Base-by-base conservation (phyloP, 2,113 vertebrate genomes). In the Mastomys natalensis region DNA sequence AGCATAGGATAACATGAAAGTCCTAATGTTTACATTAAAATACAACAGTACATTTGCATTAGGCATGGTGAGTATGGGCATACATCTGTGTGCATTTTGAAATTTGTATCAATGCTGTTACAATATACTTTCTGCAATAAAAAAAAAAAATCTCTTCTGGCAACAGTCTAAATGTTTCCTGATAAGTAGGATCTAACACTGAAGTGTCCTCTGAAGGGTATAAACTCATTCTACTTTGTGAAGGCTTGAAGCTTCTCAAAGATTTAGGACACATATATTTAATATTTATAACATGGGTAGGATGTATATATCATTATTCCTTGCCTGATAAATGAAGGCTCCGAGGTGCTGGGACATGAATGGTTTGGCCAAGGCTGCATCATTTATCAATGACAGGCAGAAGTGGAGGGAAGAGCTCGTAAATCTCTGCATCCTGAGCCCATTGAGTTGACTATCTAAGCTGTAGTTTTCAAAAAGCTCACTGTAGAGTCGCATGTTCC, bases 241-340 rank as follows among this genome's bases (percentile, higher is more conserved):
- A 97, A 93, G 55, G 62, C 89, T 96, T 89, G 62, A 94, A 87
- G 43, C 74, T 84, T 81, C 92, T 94, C 72, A 53, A 92, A 97
- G 92, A 93, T 95, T 93, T 94, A 77, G n/a, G 73, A 66, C 88
- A 86, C 72, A 93, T 55, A 62, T 89, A 85, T 81, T 70, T 72
- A 96, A 96, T 97, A 97, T 95, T 96, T 97, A 97, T 95, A 87
- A 82, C 94, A 92, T 60, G 26, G 62, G 12, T 73, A 81, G 81
- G 77, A 96, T 91, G 48, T 82, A 78, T 90, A 58, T 86, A 85
- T 95, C 53, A 78, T 90, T 86, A 90, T 90, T 86, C 40, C 51
- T 80, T 70, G 29, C 72, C 96, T 97, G 96, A 96, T 89, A 89
- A 90, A 97, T 97, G 90, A 90, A 95, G 92, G 55, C 92, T 93